A percentile compares a stretch with the other conserved stretches of the same genome.
These are phyloP conservation scores for Plecotus auritus DNA, from an alignment of 2,113 vertebrate species.

Conservation along the genomic window DNA sequence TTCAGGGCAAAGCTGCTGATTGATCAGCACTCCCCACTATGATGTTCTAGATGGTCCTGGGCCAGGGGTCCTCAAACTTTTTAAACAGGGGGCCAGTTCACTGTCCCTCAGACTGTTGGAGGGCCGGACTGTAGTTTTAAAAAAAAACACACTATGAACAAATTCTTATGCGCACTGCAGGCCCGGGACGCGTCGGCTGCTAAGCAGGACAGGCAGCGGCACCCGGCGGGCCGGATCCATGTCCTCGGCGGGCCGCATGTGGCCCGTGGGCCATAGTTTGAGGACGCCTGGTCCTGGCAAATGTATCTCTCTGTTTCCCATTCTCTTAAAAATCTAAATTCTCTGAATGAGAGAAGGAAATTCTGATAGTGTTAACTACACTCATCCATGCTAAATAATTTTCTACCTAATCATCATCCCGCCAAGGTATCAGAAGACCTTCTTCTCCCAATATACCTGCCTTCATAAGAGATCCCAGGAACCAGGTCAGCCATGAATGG, in stretches of 20 bases:
- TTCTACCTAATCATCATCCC: background rate
- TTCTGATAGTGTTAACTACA: background rate
- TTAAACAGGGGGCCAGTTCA: too few species aligned
- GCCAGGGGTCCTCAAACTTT: too few species aligned
- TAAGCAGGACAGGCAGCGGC: too few species aligned
- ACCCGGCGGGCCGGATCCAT: too few species aligned
- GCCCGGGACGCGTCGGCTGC: too few species aligned
- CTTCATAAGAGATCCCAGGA: background rate
- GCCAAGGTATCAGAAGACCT: background rate
- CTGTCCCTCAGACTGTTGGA: too few species aligned
- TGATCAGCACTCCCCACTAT: background rate
- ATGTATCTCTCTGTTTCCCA: background rate
- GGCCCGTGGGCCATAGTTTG: too few species aligned
- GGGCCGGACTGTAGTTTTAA: too few species aligned
- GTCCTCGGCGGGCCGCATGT: too few species aligned
- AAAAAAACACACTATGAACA: too few species aligned
- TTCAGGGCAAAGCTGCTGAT: background rate
- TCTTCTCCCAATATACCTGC: background rate
- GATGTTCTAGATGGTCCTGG: background rate
- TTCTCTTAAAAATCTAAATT: background rate
- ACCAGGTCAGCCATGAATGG: background rate
- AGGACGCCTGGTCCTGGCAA: background rate
- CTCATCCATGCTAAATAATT: background rate
- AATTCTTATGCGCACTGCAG: too few species aligned
- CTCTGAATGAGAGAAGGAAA: background rate